Evolutionary conservation across 53 echinoderm and acorn worm genomes (phyloP).

Genomic region (Astropecten irregularis): DNA sequence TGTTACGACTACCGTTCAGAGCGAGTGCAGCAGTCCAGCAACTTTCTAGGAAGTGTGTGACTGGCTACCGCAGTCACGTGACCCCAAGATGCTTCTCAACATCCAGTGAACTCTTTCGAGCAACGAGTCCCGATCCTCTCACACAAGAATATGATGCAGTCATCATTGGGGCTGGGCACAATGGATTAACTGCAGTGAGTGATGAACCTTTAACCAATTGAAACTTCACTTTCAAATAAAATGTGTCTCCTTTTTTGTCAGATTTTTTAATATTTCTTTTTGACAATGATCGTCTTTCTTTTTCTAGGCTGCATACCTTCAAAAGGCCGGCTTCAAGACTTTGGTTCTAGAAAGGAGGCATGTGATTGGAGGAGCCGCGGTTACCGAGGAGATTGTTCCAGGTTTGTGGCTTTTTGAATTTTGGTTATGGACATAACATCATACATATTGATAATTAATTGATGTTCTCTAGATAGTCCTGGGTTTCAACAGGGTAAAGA

Average conservation of each 20-base stretch:
- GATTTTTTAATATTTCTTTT: no score
- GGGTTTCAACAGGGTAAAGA: no score
- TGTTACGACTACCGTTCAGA: background rate
- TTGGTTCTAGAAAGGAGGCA: conserved; percentile 91
- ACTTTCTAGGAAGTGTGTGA: no score
- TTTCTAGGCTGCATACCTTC: conserved; percentile 91
- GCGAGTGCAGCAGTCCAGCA: background rate
- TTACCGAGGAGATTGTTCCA: conserved; percentile 95
- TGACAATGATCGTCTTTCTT: background rate
- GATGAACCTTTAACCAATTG: no score
- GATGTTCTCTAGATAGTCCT: no score
- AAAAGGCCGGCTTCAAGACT: conserved; percentile 87
- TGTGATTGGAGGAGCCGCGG: conserved; percentile 85
- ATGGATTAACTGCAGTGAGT: conserved; percentile 91
- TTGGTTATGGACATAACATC: no score
- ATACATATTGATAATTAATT: no score
- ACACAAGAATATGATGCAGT: conserved; percentile 88
- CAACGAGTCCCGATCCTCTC: conserved; percentile 11
- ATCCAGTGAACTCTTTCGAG: background rate
- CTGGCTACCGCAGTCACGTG: no score
- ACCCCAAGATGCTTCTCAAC: background rate
- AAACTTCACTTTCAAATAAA: no score
- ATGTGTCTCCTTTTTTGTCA: no score
- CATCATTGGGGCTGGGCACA: conserved; percentile 92
- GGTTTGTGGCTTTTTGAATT: conserved; percentile 69